Evolutionary conservation across 2,113 vertebrate genomes (phyloP), one percentile per base, ranked within the genome.

Genomic region (Corydoras maculifer): DNA sequence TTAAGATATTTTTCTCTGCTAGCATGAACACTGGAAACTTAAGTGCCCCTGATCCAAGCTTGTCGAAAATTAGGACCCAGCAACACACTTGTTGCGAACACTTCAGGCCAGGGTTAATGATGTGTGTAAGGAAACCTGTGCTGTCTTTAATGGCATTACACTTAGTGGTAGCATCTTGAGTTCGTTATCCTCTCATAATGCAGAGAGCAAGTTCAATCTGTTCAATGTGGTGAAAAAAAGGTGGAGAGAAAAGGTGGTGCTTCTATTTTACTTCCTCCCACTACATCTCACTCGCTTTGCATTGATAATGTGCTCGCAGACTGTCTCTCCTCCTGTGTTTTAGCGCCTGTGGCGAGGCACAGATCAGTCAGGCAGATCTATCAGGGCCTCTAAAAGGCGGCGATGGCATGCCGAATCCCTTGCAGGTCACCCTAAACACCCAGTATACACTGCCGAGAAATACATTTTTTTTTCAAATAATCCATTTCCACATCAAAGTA

Each of bases 401-500:
- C 85, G 86, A 80, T 88, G 54, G 64, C 60, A 62, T 74, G 65
- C 71, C 64, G 68, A 59, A 69, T 70, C 64, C 91, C 85, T 86
- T 31, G 62, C 64, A 75, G 77, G 73, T 69, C 65, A 72, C 77
- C 65, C 86, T 89, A 90, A 90, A 90, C 78, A 88, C 77, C 55
- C 85, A 84, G 87, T 77, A 87, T 87, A 83, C 86, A 74, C 87
- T 87, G 89, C 87, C 90, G 88, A 86, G 89, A 87, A 90, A 88
- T 88, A 84, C 86, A 85, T 85, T 86, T 84, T 86, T 86, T 85
- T 85, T 86, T 84, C 86, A 86, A 82, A 81, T 81, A 77, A 64
- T 85, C 90, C 78, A 90, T 93, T 92, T 92, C 87, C 92, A 93
- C 90, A 92, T 91, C 87, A 94, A 93, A 93, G 82, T 58, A 82